phyloP scores from a whole-genome alignment of 2,888 invertebrate genomes.

The Drosophila melanocephala region DNA sequence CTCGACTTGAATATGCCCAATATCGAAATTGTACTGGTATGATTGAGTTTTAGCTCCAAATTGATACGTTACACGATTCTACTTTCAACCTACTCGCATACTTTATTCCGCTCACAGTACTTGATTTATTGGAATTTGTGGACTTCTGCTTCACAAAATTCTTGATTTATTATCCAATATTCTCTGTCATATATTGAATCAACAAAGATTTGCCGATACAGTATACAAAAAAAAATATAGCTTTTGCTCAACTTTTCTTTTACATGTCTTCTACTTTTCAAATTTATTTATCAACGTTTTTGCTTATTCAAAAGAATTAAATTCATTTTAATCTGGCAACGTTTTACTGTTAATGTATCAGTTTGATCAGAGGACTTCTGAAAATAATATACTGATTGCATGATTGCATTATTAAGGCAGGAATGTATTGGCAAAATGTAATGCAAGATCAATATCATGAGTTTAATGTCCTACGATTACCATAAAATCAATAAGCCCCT shows the following conservation, averaged over 20 bases:
- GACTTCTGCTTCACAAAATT: no score
- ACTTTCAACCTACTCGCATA: not conserved
- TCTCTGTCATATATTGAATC: no score
- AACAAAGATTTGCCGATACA: no score
- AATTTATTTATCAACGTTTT: not conserved
- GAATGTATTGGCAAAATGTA: not conserved
- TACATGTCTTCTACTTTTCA: not conserved
- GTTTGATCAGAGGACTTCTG: not conserved
- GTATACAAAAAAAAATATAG: no score
- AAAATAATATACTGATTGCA: not conserved
- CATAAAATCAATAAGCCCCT: not conserved
- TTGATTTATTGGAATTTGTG: not conserved
- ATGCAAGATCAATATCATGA: no score
- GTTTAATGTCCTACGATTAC: not conserved
- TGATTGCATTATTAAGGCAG: no score
- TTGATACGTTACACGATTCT: no score
- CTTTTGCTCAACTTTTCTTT: not conserved
- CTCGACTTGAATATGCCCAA: slow-evolving; percentile 24
- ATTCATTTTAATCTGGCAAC: not conserved
- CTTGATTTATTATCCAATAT: no score
- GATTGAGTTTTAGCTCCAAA: not conserved
- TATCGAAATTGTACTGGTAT: not conserved
- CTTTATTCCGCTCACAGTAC: not conserved
- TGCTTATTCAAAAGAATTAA: not conserved
- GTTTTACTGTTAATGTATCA: not conserved